Evolutionary conservation across 2,888 invertebrate genomes (phyloP).

Genomic region (Chloromyia formosa): DNA sequence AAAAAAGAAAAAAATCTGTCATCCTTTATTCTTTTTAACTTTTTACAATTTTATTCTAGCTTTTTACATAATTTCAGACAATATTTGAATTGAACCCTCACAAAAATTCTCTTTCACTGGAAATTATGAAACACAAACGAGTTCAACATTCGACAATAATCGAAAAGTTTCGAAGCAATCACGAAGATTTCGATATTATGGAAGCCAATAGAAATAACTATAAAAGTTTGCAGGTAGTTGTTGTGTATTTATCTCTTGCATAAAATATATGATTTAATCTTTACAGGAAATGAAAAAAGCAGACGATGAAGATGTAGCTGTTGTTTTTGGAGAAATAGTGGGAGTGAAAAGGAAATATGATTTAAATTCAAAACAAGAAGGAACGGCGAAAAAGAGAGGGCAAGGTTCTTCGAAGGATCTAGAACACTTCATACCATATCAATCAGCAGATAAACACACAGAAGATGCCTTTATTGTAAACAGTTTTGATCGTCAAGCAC

Average conservation of each 20-base stretch:
- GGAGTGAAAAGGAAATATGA: slow-evolving; percentile 64
- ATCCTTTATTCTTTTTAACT: too few species aligned
- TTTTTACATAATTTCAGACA: too few species aligned
- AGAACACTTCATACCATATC: slow-evolving; percentile 88
- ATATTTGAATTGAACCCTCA: slow-evolving; percentile 91
- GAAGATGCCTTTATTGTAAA: slow-evolving; percentile 75
- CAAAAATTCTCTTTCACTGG: slow-evolving; percentile 78
- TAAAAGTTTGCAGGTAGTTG: too few species aligned
- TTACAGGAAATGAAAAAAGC: slow-evolving; percentile 55
- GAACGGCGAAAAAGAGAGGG: slow-evolving; percentile 67
- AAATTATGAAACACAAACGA: slow-evolving; percentile 90
- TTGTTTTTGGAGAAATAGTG: slow-evolving; percentile 69
- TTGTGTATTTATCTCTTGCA: too few species aligned
- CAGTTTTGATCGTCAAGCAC: slow-evolving; percentile 80
- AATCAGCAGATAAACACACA: slow-evolving; percentile 83
- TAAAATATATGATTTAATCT: slow-evolving; percentile 46
- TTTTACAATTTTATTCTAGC: too few species aligned
- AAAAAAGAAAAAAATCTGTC: too few species aligned
- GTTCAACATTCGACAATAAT: slow-evolving; percentile 71
- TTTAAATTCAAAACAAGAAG: slow-evolving; percentile 66
- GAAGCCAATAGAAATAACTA: background rate
- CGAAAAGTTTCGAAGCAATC: slow-evolving; percentile 61
- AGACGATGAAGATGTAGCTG: slow-evolving; percentile 67
- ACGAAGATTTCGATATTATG: slow-evolving; percentile 1
- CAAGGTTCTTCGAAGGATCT: slow-evolving; percentile 66